Evolutionary conservation across 2,113 vertebrate genomes (phyloP).

Genomic region (Benitochromis conjunctus): DNA sequence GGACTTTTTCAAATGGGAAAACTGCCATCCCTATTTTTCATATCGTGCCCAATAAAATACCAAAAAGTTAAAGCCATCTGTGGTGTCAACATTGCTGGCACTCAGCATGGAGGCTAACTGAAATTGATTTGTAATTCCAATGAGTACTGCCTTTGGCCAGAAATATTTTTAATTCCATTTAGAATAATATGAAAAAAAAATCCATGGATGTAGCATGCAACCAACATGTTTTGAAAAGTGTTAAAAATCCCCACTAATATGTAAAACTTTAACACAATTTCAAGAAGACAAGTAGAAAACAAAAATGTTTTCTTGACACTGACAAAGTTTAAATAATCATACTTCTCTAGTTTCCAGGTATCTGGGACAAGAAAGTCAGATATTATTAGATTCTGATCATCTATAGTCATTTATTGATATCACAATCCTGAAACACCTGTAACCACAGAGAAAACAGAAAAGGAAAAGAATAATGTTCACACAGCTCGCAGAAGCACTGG

Average conservation of each 20-base stretch:
- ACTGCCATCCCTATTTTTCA: constrained; percentile 48
- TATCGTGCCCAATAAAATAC: constrained; percentile 55
- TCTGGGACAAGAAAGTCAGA: neutral
- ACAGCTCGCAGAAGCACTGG: neutral
- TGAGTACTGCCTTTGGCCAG: constrained; percentile 24
- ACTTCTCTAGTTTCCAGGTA: neutral
- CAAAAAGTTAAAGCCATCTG: constrained; percentile 66
- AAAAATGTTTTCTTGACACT: neutral
- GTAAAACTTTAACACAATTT: neutral
- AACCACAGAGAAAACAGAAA: neutral
- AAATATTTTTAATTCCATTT: constrained; percentile 12
- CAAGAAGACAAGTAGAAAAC: neutral
- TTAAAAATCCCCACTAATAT: neutral
- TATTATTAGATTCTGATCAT: neutral
- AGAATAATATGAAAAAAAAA: neutral
- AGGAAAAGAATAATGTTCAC: neutral
- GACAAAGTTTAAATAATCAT: neutral
- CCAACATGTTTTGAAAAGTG: neutral
- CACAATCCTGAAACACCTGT: neutral
- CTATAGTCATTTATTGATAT: neutral
- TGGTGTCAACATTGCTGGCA: constrained; percentile 47
- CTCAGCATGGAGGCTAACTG: constrained; percentile 22
- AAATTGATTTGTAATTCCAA: constrained; percentile 51
- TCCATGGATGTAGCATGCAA: neutral
- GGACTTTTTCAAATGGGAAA: constrained; percentile 43